Conservation (phyloP, 2,797 vertebrate species). For the Tangara arthus region DNA sequence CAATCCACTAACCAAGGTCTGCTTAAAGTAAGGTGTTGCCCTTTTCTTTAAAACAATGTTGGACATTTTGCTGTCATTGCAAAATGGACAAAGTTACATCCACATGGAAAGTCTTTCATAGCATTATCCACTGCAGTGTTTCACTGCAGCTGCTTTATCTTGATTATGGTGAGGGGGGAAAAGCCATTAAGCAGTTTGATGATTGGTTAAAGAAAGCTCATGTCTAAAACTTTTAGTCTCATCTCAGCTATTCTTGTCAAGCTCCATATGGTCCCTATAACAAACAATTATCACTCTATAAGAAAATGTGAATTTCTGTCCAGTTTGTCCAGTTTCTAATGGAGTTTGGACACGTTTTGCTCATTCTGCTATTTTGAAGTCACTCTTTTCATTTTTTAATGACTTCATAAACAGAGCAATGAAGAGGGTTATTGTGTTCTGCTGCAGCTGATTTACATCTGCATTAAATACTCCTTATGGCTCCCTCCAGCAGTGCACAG, state of each 20-base stretch:
- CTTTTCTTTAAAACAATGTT: neutral
- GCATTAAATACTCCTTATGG: neutral
- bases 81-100: neutral
- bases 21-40: neutral
- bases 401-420: neutral
- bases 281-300: neutral
- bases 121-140: neutral
- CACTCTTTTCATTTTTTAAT: neutral
- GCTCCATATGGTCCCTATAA: neutral
- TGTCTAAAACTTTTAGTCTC: neutral
- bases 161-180: accelerated
- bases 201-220: neutral
- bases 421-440: neutral
- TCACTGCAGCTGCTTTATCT: neutral
- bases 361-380: neutral
- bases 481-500: neutral
- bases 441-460: neutral
- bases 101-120: neutral
- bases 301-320: neutral
- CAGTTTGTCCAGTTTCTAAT: neutral
- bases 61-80: neutral
- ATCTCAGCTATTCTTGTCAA: neutral
- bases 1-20: neutral
- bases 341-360: neutral
- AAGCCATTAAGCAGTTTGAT: neutral